Evolutionary conservation across 2,888 invertebrate species (phyloP).

Genomic region (Drosophila incognita): DNA sequence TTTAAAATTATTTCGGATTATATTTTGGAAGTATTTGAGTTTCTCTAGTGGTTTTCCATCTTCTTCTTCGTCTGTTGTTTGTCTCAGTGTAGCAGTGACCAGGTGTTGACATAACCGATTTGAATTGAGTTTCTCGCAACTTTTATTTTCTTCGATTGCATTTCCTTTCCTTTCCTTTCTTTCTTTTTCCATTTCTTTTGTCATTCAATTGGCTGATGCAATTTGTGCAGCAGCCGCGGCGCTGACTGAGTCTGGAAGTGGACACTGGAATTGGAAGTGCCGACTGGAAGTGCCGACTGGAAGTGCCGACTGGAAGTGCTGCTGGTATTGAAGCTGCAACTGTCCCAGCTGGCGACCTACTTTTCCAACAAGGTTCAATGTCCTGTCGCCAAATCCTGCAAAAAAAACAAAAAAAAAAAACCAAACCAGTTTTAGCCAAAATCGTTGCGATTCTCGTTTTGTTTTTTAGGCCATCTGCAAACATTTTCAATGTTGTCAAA

Average conservation of each 20-base stretch:
- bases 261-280: conserved; percentile 2
- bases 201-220: conserved; percentile 30
- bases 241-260: conserved; percentile 12
- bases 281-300: not conserved
- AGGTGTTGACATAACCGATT: conserved; percentile 47
- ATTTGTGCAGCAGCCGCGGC: conserved; percentile 17
- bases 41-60: not conserved
- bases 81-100: not conserved
- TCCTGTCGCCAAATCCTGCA: conserved; percentile 54
- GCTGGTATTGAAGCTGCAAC: conserved; percentile 3
- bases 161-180: conserved; percentile 12
- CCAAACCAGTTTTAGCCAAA: conserved; percentile 41
- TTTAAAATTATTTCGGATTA: not conserved
- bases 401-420: not conserved
- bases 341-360: conserved; percentile 36
- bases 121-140: conserved; percentile 20
- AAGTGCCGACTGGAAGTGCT: not conserved
- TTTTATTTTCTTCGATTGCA: conserved; percentile 54
- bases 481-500: not conserved
- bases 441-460: not conserved
- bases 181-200: conserved; percentile 15
- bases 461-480: not conserved
- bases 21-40: not conserved
- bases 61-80: not conserved
- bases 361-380: conserved; percentile 52